These are phyloP conservation scores for Canis aureus DNA, from an alignment of 2,113 vertebrate genomes.

Conservation along the genomic window DNA sequence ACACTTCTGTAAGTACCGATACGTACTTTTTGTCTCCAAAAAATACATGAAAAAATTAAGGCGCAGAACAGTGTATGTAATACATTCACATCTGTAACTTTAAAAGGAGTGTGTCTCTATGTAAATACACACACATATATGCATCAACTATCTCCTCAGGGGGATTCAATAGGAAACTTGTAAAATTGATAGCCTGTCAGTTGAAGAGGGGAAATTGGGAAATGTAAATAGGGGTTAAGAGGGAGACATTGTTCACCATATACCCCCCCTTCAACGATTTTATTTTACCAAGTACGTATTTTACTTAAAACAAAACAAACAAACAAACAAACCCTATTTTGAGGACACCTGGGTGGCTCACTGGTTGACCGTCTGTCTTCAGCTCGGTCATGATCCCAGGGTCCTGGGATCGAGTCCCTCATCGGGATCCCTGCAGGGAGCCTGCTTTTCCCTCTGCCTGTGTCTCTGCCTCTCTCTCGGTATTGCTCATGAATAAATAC, in stretches of 20 bases:
- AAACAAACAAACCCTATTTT: too few relatives aligned
- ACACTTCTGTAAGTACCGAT: background rate
- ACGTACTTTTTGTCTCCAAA: background rate
- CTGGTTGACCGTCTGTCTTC: too few relatives aligned
- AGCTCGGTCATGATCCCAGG: too few relatives aligned
- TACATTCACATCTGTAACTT: background rate
- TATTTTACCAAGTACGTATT: background rate
- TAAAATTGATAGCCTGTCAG: background rate
- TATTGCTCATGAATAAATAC: too few relatives aligned
- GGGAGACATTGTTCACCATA: background rate
- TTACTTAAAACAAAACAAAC: background rate
- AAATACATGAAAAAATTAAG: background rate
- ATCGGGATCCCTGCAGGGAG: too few relatives aligned
- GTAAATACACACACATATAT: background rate
- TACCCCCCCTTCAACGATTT: background rate
- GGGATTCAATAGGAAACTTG: background rate
- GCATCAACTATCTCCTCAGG: background rate
- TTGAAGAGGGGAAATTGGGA: background rate
- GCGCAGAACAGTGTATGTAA: background rate
- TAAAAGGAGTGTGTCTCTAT: background rate
- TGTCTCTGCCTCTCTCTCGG: too few relatives aligned
- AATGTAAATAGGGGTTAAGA: background rate
- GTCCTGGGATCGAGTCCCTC: too few relatives aligned
- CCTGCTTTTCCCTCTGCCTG: too few relatives aligned
- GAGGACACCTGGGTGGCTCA: too few relatives aligned